phyloP scores from a whole-genome alignment of 2,888 invertebrate species.

The Gymnosoma rotundatum region DNA sequence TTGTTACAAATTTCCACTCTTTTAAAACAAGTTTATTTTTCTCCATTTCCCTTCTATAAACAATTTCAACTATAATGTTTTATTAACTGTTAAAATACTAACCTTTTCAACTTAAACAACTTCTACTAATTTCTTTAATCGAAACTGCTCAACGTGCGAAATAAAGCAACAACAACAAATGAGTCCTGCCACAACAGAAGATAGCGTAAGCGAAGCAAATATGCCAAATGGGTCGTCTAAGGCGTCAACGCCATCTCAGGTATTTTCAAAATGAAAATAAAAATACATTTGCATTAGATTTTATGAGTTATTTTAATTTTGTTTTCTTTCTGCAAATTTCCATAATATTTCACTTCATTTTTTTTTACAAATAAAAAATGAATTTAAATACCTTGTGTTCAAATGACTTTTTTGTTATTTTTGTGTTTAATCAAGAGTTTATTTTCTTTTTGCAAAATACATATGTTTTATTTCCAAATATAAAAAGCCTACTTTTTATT shows the following conservation, averaged over 20 bases:
- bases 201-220: constrained; percentile 76
- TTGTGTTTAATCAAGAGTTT: background rate
- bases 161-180: constrained; percentile 77
- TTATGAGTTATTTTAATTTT: constrained; percentile 25
- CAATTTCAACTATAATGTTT: background rate
- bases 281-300: background rate
- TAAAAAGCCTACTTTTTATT: no score
- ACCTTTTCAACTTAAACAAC: constrained; percentile 17
- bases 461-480: no score
- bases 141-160: constrained; percentile 44
- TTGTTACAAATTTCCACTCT: no score
- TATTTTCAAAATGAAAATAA: constrained; percentile 71
- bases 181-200: constrained; percentile 82
- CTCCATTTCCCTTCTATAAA: background rate
- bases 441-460: no score
- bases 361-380: background rate
- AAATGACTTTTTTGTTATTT: background rate
- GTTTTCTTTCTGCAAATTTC: constrained; percentile 10
- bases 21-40: no score
- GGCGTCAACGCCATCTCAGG: constrained; percentile 80
- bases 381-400: background rate
- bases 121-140: constrained; percentile 35
- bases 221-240: constrained; percentile 75
- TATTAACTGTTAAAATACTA: constrained; percentile 22
- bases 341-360: constrained; percentile 9